Evolutionary conservation across 2,113 vertebrate species (phyloP).

Genomic region (Gallinago jamesoni): DNA sequence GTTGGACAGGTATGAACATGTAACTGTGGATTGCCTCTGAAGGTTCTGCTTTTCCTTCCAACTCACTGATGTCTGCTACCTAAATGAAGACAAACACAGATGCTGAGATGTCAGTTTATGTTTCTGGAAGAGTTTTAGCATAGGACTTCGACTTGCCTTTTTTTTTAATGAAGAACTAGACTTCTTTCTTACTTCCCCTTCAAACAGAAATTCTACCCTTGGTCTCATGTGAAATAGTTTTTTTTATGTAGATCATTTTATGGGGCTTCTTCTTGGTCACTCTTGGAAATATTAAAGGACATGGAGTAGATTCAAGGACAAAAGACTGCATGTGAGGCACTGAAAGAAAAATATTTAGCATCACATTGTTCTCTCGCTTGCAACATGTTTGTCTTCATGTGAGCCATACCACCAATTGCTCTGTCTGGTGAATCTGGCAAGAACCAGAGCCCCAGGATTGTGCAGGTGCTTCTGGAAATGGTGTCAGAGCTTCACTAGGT

Average conservation of each 20-base stretch:
- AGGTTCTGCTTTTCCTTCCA: not conserved
- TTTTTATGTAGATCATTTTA: not conserved
- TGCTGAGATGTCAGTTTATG: not conserved
- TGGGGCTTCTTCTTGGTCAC: not conserved
- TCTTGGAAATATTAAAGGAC: not conserved
- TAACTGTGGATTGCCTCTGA: not conserved
- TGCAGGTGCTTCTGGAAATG: not conserved
- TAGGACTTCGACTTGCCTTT: not conserved
- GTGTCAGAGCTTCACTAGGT: not conserved
- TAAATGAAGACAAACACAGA: not conserved
- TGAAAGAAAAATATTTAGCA: not conserved
- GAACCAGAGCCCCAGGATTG: accelerated
- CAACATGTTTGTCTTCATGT: not conserved
- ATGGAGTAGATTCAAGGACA: not conserved
- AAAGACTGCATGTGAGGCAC: not conserved
- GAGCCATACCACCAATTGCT: not conserved
- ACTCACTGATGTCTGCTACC: not conserved
- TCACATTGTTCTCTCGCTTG: not conserved
- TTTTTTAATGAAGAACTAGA: not conserved
- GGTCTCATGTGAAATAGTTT: not conserved
- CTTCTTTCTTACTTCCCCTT: not conserved
- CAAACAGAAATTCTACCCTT: not conserved
- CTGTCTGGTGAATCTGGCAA: accelerated
- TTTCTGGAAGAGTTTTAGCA: not conserved
- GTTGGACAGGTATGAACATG: not conserved